Evolutionary conservation across 2,113 vertebrate species (phyloP), one percentile per base, ranked within the genome.

Genomic region (Ciconia maguari): DNA sequence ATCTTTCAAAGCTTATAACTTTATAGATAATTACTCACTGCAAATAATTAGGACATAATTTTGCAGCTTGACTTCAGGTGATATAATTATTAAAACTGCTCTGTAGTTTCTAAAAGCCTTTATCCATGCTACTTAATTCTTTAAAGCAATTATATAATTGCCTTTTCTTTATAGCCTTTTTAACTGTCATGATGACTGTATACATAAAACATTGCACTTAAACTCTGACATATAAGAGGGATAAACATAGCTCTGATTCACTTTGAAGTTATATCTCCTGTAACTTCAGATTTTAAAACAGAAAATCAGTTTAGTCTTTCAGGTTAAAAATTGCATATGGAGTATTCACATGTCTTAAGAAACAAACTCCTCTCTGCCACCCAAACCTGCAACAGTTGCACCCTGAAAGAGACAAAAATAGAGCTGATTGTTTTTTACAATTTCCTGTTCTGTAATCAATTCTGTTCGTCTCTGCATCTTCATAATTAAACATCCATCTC

Each of bases 151-250:
- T 97, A 97, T 96, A 95, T 98, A 98, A 98, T 96, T 98, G 97
- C 96, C 96, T 98, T 98, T 98, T 96, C 95, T 98, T 97, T 96
- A 96, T 54, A 96, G 96, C 90, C 97, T 98, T 98, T 98, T 98
- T 97, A 98, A 98, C 97, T 98, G 98, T 97, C 97, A 96, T 93
- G 96, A 98, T 97, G 97, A 98, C 84, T 97, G 95, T 98, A 98
- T 98, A 98, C 89, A 97, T 97, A 98, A 98, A 98, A 98, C 97
- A 98, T 70, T 94, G 96, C 91, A 97, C 96, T 98, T 98, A 97
- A 98, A 98, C 96, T 98, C 94, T 98, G 97, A 98, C 98, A 98
- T 95, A 94, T 90, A 97, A 98, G 96, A 97, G 91, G 92, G 93
- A 98, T 97, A 97, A 98, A 98, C 97, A 98, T 87, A 97, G 92